A percentile compares a stretch with the other conserved stretches of the same genome.
These are phyloP conservation scores for Neolamprologus sp. DNA, from an alignment of 2,113 vertebrate genomes.

Conservation along the genomic window DNA sequence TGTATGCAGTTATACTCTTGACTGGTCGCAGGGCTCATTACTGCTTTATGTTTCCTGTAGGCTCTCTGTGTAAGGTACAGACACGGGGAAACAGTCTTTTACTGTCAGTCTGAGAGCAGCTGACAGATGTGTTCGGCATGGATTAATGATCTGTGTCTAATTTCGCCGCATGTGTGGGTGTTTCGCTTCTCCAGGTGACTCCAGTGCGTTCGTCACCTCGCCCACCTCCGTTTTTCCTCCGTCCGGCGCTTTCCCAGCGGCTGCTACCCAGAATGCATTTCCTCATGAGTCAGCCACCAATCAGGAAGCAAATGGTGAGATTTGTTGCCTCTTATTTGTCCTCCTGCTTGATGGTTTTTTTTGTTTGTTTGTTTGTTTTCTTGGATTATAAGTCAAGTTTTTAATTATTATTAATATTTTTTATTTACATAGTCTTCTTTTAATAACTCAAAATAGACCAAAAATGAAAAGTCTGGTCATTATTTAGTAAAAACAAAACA, in stretches of 20 bases:
- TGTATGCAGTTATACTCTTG: neutral
- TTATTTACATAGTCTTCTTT: neutral
- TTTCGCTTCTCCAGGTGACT: conserved; percentile 51
- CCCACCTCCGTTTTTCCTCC: conserved; percentile 61
- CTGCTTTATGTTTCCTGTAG: neutral
- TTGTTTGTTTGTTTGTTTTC: neutral
- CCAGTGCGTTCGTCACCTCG: conserved; percentile 52
- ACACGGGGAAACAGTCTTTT: neutral
- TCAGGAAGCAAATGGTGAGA: conserved; percentile 71
- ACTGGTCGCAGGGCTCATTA: neutral
- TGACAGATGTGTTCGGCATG: neutral
- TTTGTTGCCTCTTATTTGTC: neutral
- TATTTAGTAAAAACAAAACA: neutral
- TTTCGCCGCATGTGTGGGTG: neutral
- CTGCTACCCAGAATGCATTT: conserved; percentile 63
- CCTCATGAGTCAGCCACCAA: conserved; percentile 54
- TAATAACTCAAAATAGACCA: neutral
- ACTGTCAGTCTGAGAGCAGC: neutral
- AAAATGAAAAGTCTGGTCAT: neutral
- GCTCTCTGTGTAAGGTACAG: neutral
- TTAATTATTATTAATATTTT: neutral
- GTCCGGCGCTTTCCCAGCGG: conserved; percentile 53
- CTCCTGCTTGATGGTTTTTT: neutral
- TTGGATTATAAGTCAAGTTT: neutral
- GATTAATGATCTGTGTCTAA: neutral